These are phyloP conservation scores for Pristis pectinata DNA, from an alignment of 2,797 vertebrate genomes.

Conservation along the genomic window DNA sequence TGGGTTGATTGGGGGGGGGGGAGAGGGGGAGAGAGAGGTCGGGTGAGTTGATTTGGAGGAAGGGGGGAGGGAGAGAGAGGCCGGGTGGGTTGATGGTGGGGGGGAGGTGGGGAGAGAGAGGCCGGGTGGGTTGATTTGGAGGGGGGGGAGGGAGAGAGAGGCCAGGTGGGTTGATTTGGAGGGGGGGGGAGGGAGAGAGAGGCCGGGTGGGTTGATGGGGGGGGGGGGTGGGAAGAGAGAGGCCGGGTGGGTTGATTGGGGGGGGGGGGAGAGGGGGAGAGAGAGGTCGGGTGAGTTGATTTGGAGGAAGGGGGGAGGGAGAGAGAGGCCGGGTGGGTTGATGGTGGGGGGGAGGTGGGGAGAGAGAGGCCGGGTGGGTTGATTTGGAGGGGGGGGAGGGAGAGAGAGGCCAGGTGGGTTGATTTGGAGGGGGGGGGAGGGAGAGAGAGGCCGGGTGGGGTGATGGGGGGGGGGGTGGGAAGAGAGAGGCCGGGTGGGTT, in stretches of 20 bases:
- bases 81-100: too few relatives aligned
- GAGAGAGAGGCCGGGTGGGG: too few relatives aligned
- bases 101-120: too few relatives aligned
- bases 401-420: too few relatives aligned
- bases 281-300: rapidly evolving
- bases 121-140: too few relatives aligned
- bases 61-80: too few relatives aligned
- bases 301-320: background rate
- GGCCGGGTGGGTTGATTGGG: background rate
- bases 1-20: too few relatives aligned
- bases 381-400: background rate
- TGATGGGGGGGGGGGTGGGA: background rate
- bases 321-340: background rate
- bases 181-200: too few relatives aligned
- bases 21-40: too few relatives aligned
- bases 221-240: background rate
- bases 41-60: too few relatives aligned
- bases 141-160: too few relatives aligned
- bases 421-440: too few relatives aligned
- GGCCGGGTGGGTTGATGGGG: background rate
- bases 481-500: background rate
- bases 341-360: background rate
- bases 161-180: background rate
- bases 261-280: background rate
- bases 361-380: background rate